Evolutionary conservation across 2,888 invertebrate genomes (phyloP), one percentile per base, ranked within the genome.

Genomic region (Subacronicta megacephala): DNA sequence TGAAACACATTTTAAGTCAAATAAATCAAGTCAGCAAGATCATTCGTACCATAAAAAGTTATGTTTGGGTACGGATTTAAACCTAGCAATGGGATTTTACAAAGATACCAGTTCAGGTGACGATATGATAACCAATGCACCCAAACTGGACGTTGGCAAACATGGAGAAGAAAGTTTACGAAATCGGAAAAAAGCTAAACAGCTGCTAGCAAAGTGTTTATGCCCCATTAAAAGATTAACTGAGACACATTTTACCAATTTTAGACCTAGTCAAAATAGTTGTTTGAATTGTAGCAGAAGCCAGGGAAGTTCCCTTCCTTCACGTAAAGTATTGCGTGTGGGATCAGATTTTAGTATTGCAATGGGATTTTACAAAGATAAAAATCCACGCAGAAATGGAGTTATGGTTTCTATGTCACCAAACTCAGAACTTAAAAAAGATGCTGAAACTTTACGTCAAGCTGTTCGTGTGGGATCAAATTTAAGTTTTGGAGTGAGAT

Each of bases 291-390:
- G 20, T 6, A 1, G 6, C 20, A 20, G 20, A 20, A 20, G 20
- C 20, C 20, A 20, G 20, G 7, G 20, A 20, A 20, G 20, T 20
- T 20, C 20, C 43, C 15, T 72, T 75, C 17, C 16, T 5, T 35
- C 31, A 62, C 23, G 46, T 0, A 61, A 55, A 49, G 42, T 51
- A 18, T 15, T 74, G 7, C 68, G 56, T 33, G 13, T 80, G 15
- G 68, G 74, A 17, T 80, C 82, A 0, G 66, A 69, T 51, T 59
- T 74, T n/a, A 70, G 68, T 57, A 56, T 79, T 13, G 58, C 71
- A 20, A 40, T 80, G 4, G 72, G 77, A 46, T 79, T 82, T 62
- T 72, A 46, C 42, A 82, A 72, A 72, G 57, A 62, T 33, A 50
- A 41, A 46, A 15, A 18, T 12, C 13, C 13, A 26, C 31, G 15